Base-by-base conservation (phyloP, 2,113 vertebrate genomes). In the Phylloscopus trochiloides region DNA sequence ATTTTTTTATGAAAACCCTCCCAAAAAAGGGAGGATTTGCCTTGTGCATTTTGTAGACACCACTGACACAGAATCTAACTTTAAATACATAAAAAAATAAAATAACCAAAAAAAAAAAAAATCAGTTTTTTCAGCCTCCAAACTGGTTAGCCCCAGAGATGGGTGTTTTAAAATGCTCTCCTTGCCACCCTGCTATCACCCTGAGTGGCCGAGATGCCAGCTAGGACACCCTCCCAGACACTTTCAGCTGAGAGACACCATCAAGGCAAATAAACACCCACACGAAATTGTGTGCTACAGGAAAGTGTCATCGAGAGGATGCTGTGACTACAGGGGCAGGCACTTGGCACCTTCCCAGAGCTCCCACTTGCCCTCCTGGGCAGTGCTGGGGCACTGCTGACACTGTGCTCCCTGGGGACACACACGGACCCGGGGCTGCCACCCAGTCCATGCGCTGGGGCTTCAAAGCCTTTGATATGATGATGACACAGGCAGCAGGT, bases 131-230 rank as follows among this genome's bases (percentile, higher is more conserved):
- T 66, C n/a, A 92, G 25, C 50, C 13, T 73, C 68, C 28, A 62
- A 52, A 19, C 3, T 6, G 4, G 38, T 40, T 24, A 73, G 54
- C 14, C 43, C 47, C 10, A 24, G 31, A 54, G 14, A 15, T 0
- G 0, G 11, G 31, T 18, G 17, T 32, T 80, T 52, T 17, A 36
- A 68, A 75, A 76, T 8, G n/a, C 42, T 63, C 42, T 68, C 57
- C 48, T 63, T 40, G 61, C 51, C 2, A 1, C 24, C 14, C 45
- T 6, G 1, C 81, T 48, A 85, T 13, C 55, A 58, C 62, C 32
- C 14, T 0, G 3, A 4, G 26, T 1, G 2, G 20, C 25, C 4
- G 2, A 50, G 63, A 8, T 2, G 7, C 17, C 10, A 1, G 52
- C 26, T 12, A 16, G 78, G 57, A 86, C 91, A 58, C 20, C 54